Conservation (phyloP, 2,888 invertebrate species). For the Crocallis elinguaria region DNA sequence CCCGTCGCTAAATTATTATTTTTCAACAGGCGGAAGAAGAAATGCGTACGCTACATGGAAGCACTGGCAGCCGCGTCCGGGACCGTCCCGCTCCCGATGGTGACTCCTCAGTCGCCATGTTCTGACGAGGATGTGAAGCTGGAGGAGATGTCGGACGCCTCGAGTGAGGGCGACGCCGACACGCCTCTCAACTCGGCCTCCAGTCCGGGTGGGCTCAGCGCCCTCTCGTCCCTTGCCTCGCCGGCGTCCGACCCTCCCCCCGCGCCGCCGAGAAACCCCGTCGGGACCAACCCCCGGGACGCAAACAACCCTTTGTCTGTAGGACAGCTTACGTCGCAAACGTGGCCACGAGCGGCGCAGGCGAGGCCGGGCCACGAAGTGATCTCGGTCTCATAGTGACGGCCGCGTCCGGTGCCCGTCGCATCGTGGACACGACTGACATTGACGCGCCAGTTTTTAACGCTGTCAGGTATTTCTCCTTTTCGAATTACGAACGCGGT, state of each 20-base stretch:
- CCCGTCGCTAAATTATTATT: constrained; percentile 7
- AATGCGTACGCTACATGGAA: constrained; percentile 98
- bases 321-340: constrained; percentile 93
- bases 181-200: constrained; percentile 79
- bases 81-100: constrained; percentile 90
- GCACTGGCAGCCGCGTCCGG: constrained; percentile 88
- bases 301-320: constrained; percentile 96
- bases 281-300: constrained; percentile 96
- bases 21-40: constrained; percentile 95
- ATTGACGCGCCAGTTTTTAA: constrained; percentile 33
- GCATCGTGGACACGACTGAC: constrained; percentile 28
- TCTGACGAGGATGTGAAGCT: constrained; percentile 90
- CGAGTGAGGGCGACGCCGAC: constrained; percentile 84
- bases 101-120: constrained; percentile 92
- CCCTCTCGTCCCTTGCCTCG: constrained; percentile 87
- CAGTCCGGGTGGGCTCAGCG: constrained; percentile 79
- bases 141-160: constrained; percentile 88
- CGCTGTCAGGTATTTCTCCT: constrained; percentile 13
- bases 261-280: constrained; percentile 88
- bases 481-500: constrained; percentile 22
- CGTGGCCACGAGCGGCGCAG: constrained; percentile 74
- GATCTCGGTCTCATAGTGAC: constrained; percentile 80
- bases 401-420: constrained; percentile 36
- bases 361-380: constrained; percentile 73
- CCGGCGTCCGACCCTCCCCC: constrained; percentile 89